phyloP scores from a whole-genome alignment of 2,113 vertebrate species.

The Pterocles orientalis region DNA sequence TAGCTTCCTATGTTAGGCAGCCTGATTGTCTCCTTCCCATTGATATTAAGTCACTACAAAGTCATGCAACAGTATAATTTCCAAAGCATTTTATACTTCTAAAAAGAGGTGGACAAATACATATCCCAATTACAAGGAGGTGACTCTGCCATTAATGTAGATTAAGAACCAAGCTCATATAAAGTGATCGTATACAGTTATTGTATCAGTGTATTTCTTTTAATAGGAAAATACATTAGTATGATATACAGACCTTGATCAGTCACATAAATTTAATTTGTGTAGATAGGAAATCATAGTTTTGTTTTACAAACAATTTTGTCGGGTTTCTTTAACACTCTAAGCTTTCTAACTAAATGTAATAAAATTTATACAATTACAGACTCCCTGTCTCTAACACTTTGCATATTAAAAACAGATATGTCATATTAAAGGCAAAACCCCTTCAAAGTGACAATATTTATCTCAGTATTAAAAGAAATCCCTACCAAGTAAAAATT shows the following conservation, averaged over 20 bases:
- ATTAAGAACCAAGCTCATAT: not conserved
- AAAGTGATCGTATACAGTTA: not conserved
- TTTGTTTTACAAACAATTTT: not conserved
- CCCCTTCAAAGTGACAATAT: not conserved
- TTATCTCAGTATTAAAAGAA: not conserved
- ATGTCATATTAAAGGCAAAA: not conserved
- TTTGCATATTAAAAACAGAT: not conserved
- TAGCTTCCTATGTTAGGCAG: not conserved
- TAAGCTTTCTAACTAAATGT: not conserved
- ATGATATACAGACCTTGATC: not conserved
- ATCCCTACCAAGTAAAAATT: not conserved
- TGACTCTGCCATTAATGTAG: not conserved
- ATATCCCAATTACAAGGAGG: not conserved
- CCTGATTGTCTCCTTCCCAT: not conserved
- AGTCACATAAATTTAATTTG: not conserved
- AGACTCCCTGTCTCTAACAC: not conserved
- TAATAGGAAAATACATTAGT: not conserved
- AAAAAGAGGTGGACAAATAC: not conserved
- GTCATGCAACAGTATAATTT: not conserved
- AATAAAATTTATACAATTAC: not conserved
- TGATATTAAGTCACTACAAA: not conserved
- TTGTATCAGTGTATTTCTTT: not conserved
- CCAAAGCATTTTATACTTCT: not conserved
- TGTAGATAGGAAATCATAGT: not conserved
- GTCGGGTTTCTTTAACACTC: not conserved